Evolutionary conservation across 2,113 vertebrate species (phyloP).

Genomic region (Spermophilus dauricus): DNA sequence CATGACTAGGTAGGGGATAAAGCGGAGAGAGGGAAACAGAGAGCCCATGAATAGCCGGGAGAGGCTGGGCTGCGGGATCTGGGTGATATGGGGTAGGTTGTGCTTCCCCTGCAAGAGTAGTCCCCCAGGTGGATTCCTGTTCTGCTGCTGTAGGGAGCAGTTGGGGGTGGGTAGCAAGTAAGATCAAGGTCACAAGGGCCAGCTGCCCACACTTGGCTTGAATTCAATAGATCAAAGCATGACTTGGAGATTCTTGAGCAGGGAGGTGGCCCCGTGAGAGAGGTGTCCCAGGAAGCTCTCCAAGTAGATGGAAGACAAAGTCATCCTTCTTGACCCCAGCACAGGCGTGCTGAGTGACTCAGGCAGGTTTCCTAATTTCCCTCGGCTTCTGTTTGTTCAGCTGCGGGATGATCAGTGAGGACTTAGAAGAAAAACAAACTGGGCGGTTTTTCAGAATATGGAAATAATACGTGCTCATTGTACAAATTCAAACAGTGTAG

Average conservation of each 20-base stretch:
- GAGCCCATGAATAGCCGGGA: neutral
- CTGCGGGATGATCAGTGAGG: slow-evolving; percentile 11
- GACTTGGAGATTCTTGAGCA: slow-evolving; percentile 24
- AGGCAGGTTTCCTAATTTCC: neutral
- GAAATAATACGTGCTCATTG: neutral
- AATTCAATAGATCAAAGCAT: neutral
- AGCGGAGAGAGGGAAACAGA: neutral
- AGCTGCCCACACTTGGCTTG: neutral
- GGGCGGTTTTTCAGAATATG: neutral
- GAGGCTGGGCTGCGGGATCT: neutral
- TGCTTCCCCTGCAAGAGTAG: neutral
- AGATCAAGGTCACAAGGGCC: neutral
- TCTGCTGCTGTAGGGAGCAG: neutral
- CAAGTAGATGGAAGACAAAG: neutral
- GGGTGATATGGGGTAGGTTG: neutral
- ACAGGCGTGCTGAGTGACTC: neutral
- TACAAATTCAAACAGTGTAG: neutral
- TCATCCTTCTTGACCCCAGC: neutral
- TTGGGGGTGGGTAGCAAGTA: neutral
- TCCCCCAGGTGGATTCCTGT: neutral
- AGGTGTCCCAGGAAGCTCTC: neutral
- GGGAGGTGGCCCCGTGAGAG: slow-evolving; percentile 18
- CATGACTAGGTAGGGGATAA: neutral
- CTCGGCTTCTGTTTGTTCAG: slow-evolving; percentile 68
- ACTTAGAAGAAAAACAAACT: slow-evolving; percentile 46